Evolutionary conservation across 2,888 invertebrate genomes (phyloP), one percentile per base, ranked within the genome.

Genomic region (Drosophila limbata): DNA sequence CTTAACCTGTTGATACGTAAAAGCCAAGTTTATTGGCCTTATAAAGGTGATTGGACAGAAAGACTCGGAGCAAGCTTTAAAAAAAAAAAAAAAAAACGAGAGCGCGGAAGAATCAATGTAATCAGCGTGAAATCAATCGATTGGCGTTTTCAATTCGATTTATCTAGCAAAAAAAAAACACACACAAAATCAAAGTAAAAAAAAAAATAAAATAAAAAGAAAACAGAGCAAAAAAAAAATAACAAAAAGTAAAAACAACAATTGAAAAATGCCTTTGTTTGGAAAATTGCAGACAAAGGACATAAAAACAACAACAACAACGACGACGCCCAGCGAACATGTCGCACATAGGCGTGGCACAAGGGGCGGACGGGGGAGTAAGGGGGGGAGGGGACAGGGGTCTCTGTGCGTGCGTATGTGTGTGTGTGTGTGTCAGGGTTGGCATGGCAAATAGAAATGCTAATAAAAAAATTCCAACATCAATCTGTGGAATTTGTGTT

Each of bases 401-500:
- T 50, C 19, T 50, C 33, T 33, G 48, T 17, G 13, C 13, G 33
- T 9, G 48, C 33, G 48, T 35, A 33, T 51, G 13, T 17, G 33
- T 9, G 48, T 48, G 48, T 35, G 50, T 51, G 52, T 37, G 42
- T 25, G 47, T n/a, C 15, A 37, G 48, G 35, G 39, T 48, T 61
- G 64, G 40, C 37, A 64, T 64, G 73, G 81, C 66, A 86, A 88
- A 84, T 84, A 88, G 85, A 89, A 89, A 89, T 88, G 86, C 89
- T 89, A 86, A 89, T 88, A 86, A 88, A 86, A 86, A 86, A 89
- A 89, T 86, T 89, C 89, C 89, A 88, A 83, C 86, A 86, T 86
- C 86, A 86, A 89, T 86, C 89, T 86, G 86, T 89, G 86, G 86
- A 86, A 86, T 86, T 89, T 86, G 85, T 88, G 85, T 82, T 78